A percentile compares a stretch with the other conserved stretches of the same genome.
These are phyloP conservation scores for Ptilonorhynchus violaceus DNA, from an alignment of 2,113 vertebrate genomes.

Conservation along the genomic window DNA sequence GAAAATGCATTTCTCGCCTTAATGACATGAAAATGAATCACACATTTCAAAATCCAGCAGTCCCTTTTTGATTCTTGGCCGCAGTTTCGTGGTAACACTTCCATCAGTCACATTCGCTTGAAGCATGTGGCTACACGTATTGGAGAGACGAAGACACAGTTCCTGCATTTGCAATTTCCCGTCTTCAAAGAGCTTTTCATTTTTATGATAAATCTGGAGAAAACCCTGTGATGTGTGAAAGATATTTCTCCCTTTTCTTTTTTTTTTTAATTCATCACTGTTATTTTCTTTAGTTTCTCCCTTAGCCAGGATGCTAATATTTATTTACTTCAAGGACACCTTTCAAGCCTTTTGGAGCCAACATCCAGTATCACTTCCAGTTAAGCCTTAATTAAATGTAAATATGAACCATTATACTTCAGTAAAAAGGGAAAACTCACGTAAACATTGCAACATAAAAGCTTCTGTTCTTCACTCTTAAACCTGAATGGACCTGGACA, in stretches of 20 bases:
- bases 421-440: neutral
- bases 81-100: conserved; percentile 20
- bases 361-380: neutral
- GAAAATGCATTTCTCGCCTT: neutral
- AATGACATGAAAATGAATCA: conserved; percentile 15
- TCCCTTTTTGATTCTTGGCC: neutral
- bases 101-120: conserved; percentile 41
- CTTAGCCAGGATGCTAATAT: conserved; percentile 12
- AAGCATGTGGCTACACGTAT: neutral
- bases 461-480: conserved; percentile 4
- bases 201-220: conserved; percentile 12
- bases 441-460: conserved; percentile 44
- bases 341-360: conserved; percentile 22
- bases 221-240: conserved; percentile 5
- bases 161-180: conserved; percentile 22
- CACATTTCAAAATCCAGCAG: conserved; percentile 25
- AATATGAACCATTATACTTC: neutral
- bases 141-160: neutral
- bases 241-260: neutral
- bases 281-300: neutral
- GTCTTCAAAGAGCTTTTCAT: neutral
- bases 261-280: neutral
- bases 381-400: conserved; percentile 36
- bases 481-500: conserved; percentile 5
- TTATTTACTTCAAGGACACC: conserved; percentile 31